Evolutionary conservation across 1,140 invertebrate species (phyloP).

Genomic region (Tetramorium parvispinum): DNA sequence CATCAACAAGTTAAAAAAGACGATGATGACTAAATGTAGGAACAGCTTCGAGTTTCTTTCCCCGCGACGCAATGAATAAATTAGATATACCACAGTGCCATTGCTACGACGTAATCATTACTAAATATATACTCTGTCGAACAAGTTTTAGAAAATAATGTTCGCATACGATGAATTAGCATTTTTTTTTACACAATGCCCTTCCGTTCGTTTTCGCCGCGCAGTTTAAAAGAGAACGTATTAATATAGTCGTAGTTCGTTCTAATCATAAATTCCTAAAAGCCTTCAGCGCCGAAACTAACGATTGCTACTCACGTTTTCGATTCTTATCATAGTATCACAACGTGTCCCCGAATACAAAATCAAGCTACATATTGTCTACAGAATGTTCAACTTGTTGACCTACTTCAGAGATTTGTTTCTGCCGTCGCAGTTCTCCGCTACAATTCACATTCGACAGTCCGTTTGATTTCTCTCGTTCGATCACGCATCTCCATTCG

Average conservation of each 20-base stretch:
- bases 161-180: background rate
- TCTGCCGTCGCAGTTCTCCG: background rate
- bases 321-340: slow-evolving; percentile 34
- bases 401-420: slow-evolving; percentile 52
- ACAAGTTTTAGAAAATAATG: background rate
- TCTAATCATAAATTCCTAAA: background rate
- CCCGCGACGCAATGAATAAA: slow-evolving; percentile 1
- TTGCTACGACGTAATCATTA: background rate
- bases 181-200: background rate
- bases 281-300: background rate
- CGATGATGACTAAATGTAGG: background rate
- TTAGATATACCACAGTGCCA: slow-evolving; percentile 1
- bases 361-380: background rate
- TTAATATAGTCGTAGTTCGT: background rate
- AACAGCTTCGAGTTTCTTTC: background rate
- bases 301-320: slow-evolving; percentile 36
- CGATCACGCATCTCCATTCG: slow-evolving; percentile 1
- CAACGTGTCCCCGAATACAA: slow-evolving; percentile 30
- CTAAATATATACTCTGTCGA: background rate
- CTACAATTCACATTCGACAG: slow-evolving; percentile 18
- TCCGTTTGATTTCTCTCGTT: background rate
- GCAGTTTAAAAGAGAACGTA: background rate
- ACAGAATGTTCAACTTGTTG: slow-evolving; percentile 53
- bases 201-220: background rate
- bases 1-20: slow-evolving; percentile 15